phyloP scores from a whole-genome alignment of 1,140 invertebrate genomes.

The Bilobella aurantiaca region DNA sequence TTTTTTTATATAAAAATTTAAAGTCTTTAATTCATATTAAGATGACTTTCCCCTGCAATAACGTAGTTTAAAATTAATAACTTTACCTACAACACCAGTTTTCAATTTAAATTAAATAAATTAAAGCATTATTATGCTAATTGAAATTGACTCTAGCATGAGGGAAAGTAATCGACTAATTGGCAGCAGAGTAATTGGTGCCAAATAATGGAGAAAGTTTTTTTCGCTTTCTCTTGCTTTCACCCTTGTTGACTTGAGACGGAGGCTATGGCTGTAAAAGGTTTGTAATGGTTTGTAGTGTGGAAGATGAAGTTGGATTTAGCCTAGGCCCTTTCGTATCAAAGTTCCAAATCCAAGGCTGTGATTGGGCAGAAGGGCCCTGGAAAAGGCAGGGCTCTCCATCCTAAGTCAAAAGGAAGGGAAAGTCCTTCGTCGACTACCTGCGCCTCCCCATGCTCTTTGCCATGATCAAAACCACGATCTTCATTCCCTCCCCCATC shows the following conservation, averaged over 20 bases:
- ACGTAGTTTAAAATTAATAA: no score
- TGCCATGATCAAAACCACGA: background rate
- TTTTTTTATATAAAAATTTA: no score
- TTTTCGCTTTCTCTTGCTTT: background rate
- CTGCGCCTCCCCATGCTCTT: slow-evolving; percentile 18
- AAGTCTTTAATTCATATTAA: no score
- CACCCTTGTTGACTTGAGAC: background rate
- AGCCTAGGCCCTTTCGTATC: background rate
- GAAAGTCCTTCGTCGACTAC: slow-evolving; percentile 28
- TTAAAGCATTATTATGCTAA: no score
- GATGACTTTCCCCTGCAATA: no score
- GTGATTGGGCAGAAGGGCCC: slow-evolving; percentile 24
- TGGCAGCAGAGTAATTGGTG: no score
- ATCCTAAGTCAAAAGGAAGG: slow-evolving; percentile 25
- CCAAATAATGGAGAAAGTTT: slow-evolving; percentile 1
- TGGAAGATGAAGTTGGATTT: background rate
- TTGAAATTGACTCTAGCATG: no score
- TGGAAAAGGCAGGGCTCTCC: slow-evolving; percentile 31
- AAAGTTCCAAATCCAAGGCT: slow-evolving; percentile 3
- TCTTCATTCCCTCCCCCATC: background rate
- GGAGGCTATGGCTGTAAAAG: background rate
- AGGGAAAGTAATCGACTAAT: no score
- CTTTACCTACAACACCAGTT: no score
- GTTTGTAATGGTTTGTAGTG: background rate
- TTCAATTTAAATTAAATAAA: no score